Evolutionary conservation across 2,113 vertebrate species (phyloP), one percentile per base, ranked within the genome.

Genomic region (Ascaphus truei): DNA sequence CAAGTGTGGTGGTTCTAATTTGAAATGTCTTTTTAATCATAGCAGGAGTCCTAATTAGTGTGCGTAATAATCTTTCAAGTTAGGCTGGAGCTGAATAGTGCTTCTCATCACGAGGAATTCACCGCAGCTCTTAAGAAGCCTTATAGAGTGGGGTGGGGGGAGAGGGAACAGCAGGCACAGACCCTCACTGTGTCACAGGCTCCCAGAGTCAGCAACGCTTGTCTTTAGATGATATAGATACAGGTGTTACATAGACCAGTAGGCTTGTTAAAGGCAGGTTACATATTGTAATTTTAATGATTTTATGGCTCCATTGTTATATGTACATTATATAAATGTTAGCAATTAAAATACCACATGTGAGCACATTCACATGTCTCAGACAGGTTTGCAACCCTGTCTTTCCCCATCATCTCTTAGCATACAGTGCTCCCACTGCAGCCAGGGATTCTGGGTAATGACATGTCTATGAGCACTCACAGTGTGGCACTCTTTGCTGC

Each of bases 11-110:
- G 4, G 81, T 74, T 77, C 73, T 87, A 81, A 90, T 91, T 87
- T 86, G 85, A 86, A 87, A 90, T 88, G 86, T 85, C 85, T 86
- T 87, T 90, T 86, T 90, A 90, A 91, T 90, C 89, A 81, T 88
- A 90, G 87, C 86, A 0, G 89, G 89, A 86, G 82, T 82, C 82
- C 86, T 86, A 89, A 90, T 91, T 91, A 91, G 85, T 67, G 12
- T 79, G 76, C 84, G 36, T 83, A 85, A 79, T 85, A 87, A 87
- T 87, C 84, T 73, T 78, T 86, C 84, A 79, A 82, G 79, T 69
- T 73, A 79, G 83, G 72, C 75, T 48, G 76, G 81, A 83, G 83
- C 57, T 81, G 64, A 29, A 2, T 1, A 55, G 75, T 75, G 67
- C 57, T 36, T 36, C 75, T 74, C 52, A 81, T 75, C 73, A 39